Evolutionary conservation across 2,888 invertebrate genomes (phyloP).

Genomic region (Holacanthella duospinosa): DNA sequence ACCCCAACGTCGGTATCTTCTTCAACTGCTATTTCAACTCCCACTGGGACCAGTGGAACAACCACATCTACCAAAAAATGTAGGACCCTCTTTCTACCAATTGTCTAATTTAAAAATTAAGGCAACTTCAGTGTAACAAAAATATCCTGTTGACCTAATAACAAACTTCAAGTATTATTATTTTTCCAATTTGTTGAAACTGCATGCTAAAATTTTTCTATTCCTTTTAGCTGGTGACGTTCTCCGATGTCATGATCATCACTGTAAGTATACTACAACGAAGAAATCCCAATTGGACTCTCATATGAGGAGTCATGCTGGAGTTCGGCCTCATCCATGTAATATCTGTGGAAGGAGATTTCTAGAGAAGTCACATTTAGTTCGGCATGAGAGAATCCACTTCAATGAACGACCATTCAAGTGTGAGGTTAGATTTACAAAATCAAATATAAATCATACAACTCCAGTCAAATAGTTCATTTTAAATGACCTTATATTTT

Average conservation of each 20-base stretch:
- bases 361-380: constrained; percentile 56
- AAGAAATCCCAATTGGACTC: constrained; percentile 55
- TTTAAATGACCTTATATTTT: too few relatives aligned
- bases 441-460: not conserved
- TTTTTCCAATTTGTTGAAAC: too few relatives aligned
- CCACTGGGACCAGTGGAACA: not conserved
- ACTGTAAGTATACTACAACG: constrained; percentile 53
- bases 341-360: constrained; percentile 52
- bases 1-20: not conserved
- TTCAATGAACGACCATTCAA: constrained; percentile 49
- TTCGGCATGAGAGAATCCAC: constrained; percentile 57
- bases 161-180: too few relatives aligned
- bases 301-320: constrained; percentile 54
- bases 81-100: not conserved
- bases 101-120: not conserved
- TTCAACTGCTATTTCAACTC: not conserved
- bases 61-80: not conserved
- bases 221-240: not conserved
- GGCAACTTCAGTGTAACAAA: not conserved
- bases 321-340: constrained; percentile 49
- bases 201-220: too few relatives aligned
- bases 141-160: too few relatives aligned
- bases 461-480: too few relatives aligned
- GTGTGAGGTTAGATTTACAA: constrained; percentile 11
- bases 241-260: constrained; percentile 49